Evolutionary conservation across 2,113 vertebrate genomes (phyloP).

Genomic region (Oryzias melastigma): DNA sequence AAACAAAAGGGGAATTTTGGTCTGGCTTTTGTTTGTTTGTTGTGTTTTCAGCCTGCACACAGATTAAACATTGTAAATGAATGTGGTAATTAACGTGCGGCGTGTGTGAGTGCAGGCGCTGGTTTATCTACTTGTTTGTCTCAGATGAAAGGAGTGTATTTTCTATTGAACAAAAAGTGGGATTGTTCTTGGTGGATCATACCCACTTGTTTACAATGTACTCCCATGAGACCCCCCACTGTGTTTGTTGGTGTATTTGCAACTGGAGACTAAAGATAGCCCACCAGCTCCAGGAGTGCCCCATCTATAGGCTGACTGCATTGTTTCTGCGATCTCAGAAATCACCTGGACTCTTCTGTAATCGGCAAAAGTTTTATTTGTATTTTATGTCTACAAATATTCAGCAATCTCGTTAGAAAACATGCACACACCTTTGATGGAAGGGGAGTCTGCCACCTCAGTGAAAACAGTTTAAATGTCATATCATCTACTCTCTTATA

Average conservation of each 20-base stretch:
- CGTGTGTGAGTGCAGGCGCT: constrained; percentile 59
- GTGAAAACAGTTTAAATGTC: constrained; percentile 1
- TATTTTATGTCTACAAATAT: constrained; percentile 16
- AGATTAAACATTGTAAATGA: constrained; percentile 77
- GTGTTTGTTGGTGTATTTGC: constrained; percentile 70
- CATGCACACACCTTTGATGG: constrained; percentile 4
- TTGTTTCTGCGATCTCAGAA: constrained; percentile 32
- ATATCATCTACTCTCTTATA: neutral
- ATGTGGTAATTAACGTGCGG: constrained; percentile 72
- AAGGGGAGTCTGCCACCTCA: neutral
- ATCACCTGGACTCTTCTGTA: constrained; percentile 35
- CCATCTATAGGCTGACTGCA: constrained; percentile 56
- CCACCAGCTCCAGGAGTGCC: constrained; percentile 55
- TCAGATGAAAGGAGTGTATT: constrained; percentile 78
- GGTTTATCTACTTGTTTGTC: constrained; percentile 73
- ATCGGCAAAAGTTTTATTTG: constrained; percentile 37
- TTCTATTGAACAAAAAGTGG: constrained; percentile 72
- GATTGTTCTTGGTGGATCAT: constrained; percentile 64
- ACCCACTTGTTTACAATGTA: constrained; percentile 75
- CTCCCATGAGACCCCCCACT: constrained; percentile 60
- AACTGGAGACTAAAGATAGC: constrained; percentile 72
- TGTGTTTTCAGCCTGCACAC: constrained; percentile 68
- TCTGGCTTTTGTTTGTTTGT: constrained; percentile 75
- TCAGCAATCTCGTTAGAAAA: constrained; percentile 1
- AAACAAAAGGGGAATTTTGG: constrained; percentile 65